Conservation (phyloP, 1,140 invertebrate genomes). For the Holcopasites calliopsidis region DNA sequence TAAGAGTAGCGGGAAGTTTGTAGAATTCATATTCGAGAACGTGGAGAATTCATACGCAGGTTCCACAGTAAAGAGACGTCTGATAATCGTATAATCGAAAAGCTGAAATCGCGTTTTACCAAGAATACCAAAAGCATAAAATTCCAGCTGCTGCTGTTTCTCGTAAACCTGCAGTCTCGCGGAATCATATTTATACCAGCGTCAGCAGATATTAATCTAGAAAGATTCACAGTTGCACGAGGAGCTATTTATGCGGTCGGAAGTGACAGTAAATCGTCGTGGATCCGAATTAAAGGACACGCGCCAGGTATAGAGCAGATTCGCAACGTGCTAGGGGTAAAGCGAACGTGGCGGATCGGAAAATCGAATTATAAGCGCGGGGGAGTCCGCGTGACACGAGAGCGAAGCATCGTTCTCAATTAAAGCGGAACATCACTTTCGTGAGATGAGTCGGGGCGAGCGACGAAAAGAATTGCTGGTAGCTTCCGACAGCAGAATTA, state of each 20-base stretch:
- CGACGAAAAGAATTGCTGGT: constrained; percentile 31
- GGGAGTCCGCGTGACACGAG: constrained; percentile 24
- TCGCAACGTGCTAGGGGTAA: neutral
- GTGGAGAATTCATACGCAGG: too few species aligned
- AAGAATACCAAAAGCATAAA: too few species aligned
- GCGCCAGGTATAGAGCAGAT: neutral
- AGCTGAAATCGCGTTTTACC: too few species aligned
- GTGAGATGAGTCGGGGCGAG: constrained; percentile 10
- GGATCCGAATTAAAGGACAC: constrained; percentile 30
- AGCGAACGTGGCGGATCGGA: constrained; percentile 6
- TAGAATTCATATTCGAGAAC: too few species aligned
- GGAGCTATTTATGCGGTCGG: constrained; percentile 26
- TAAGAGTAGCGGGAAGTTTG: too few species aligned
- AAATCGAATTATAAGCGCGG: constrained; percentile 38
- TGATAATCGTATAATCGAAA: too few species aligned
- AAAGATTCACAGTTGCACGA: constrained; percentile 8
- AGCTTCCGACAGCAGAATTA: constrained; percentile 23
- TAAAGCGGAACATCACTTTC: constrained; percentile 47
- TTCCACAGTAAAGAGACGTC: too few species aligned
- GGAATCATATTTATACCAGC: constrained; percentile 5
- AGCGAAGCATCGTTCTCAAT: constrained; percentile 57
- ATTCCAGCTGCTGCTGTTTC: too few species aligned
- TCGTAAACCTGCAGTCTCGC: constrained; percentile 3
- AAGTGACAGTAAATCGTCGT: constrained; percentile 30
- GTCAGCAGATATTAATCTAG: constrained; percentile 10